Conservation (phyloP, 2,888 invertebrate species). For the Eurytoma californica region DNA sequence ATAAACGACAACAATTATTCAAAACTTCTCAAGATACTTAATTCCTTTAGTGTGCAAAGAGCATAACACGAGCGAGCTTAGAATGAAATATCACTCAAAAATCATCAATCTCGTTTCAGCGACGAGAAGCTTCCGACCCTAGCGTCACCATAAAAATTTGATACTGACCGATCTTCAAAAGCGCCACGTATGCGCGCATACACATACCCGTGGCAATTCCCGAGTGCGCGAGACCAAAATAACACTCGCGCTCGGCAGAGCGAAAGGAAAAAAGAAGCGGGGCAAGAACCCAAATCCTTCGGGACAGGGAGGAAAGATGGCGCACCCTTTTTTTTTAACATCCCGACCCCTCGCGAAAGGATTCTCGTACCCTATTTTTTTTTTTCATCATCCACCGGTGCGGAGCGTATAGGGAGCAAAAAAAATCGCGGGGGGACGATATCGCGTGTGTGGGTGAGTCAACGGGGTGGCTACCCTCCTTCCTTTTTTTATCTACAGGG, state of each 20-base stretch:
- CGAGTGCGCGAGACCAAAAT: no score
- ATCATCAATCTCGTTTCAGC: no score
- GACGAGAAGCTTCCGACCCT: no score
- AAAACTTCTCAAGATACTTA: no score
- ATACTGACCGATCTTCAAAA: no score
- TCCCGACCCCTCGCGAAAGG: conserved; percentile 45
- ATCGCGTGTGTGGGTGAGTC: conserved; percentile 43
- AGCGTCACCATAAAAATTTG: no score
- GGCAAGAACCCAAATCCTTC: not conserved
- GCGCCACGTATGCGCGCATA: no score
- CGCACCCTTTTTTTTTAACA: conserved; percentile 44
- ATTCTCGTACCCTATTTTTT: conserved; percentile 53
- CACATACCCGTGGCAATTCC: no score
- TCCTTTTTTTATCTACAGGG: conserved; percentile 51
- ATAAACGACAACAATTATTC: no score
- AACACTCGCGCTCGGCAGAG: not conserved
- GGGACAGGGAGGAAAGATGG: conserved; percentile 15
- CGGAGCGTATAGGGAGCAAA: conserved; percentile 32
- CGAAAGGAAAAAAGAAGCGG: conserved; percentile 11
- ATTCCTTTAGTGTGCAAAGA: no score
- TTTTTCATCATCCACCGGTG: conserved; percentile 16
- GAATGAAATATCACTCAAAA: no score
- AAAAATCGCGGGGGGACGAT: conserved; percentile 46
- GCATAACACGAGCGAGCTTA: no score
- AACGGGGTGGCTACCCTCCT: conserved; percentile 27